phyloP scores from a whole-genome alignment of 1,140 invertebrate species.

The Drosophila azteca region DNA sequence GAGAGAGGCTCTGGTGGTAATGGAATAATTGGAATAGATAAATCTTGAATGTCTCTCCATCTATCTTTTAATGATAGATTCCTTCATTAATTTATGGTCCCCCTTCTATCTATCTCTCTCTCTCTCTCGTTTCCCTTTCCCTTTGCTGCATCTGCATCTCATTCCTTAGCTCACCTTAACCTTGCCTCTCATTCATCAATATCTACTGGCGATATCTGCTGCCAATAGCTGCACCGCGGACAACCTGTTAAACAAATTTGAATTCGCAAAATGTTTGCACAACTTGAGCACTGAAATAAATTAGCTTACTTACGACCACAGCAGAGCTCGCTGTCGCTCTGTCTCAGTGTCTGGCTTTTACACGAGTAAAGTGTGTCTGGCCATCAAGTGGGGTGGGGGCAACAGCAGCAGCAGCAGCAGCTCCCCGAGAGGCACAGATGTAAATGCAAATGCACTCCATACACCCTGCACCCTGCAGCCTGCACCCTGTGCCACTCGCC shows the following conservation, averaged over 20 bases:
- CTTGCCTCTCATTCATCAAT: conserved; percentile 42
- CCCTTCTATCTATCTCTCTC: too few species aligned
- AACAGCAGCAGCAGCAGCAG: too few species aligned
- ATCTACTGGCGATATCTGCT: conserved; percentile 13
- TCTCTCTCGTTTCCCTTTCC: too few species aligned
- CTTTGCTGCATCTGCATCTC: neutral
- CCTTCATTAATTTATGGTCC: too few species aligned
- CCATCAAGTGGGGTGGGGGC: conserved; percentile 8
- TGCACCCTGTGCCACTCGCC: neutral
- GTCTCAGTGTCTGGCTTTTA: too few species aligned
- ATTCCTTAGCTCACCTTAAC: conserved; percentile 28
- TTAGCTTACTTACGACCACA: conserved; percentile 40
- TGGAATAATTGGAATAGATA: too few species aligned
- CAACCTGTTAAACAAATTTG: conserved; percentile 61
- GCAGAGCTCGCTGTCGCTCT: conserved; percentile 17
- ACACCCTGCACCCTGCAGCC: conserved; percentile 6
- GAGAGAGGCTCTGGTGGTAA: too few species aligned
- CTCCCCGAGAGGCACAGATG: neutral
- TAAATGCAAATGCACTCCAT: conserved; percentile 29
- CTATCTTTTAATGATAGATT: too few species aligned
- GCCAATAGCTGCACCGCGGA: conserved; percentile 11
- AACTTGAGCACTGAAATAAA: conserved; percentile 53
- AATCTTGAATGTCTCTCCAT: neutral
- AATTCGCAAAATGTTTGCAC: conserved; percentile 63
- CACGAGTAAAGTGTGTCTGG: conserved; percentile 13